A percentile compares a stretch with the other conserved stretches of the same genome.
Evolutionary conservation across 1,140 invertebrate species (phyloP).

Genomic region (Frieseomelitta varia): DNA sequence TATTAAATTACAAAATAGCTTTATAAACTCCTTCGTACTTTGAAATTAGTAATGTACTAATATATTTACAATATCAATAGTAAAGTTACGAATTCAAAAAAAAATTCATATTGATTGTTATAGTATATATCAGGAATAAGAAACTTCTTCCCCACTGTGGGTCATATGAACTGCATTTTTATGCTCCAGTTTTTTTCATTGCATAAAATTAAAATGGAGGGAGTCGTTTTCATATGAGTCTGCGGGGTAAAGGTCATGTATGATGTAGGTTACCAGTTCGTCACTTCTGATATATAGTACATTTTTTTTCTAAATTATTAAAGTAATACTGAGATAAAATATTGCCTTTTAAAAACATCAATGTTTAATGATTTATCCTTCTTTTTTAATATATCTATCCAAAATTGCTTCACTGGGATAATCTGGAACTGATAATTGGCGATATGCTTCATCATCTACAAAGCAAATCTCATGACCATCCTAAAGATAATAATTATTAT

Average conservation of each 20-base stretch:
- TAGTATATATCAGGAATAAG: neutral
- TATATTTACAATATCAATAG: neutral
- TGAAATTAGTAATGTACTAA: neutral
- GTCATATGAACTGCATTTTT: neutral
- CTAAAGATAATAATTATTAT: constrained; percentile 73
- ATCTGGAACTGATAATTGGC: constrained; percentile 93
- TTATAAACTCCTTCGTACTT: neutral
- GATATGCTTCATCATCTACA: constrained; percentile 97
- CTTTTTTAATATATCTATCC: constrained; percentile 89
- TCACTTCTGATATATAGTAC: neutral
- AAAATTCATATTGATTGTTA: neutral
- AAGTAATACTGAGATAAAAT: constrained; percentile 23
- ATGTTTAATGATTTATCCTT: constrained; percentile 70
- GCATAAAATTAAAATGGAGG: neutral
- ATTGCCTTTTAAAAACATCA: neutral
- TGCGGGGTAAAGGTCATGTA: neutral
- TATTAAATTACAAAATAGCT: constrained; percentile 11
- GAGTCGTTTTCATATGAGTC: neutral
- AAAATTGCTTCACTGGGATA: constrained; percentile 90
- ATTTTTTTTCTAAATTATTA: neutral
- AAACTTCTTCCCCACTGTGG: neutral
- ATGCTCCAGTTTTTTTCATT: neutral
- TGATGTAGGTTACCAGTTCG: neutral
- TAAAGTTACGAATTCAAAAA: neutral
- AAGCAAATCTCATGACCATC: constrained; percentile 99